Evolutionary conservation across 2,797 vertebrate genomes (phyloP), one percentile per base, ranked within the genome.

Genomic region (Mormyrus proboscirostris): DNA sequence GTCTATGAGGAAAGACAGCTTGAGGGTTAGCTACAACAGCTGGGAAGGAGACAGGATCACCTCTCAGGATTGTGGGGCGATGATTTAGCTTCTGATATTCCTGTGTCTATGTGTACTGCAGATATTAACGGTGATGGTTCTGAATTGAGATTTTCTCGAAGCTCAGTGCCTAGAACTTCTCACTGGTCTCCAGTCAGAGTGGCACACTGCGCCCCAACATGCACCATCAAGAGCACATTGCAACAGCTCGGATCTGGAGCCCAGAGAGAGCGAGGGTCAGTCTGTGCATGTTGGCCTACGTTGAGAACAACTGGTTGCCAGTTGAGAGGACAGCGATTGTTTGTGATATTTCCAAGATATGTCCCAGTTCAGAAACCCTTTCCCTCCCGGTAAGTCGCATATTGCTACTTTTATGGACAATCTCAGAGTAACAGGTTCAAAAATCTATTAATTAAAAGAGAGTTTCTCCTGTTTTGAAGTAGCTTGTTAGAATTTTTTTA

Each of bases 351-450:
- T 44, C 90, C 47, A 53, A 4, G 47, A 50, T 49, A 57, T 88
- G 7, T 38, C n/a, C 14, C 10, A 22, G 49, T 16, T 25, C 49
- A 38, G 55, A 89, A 8, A 51, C 65, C 51, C 84, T 88, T 73
- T 87, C 55, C 79, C 86, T 65, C 82, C 89, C 92, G 95, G 95
- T 96, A 93, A 93, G 85, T 89, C 51, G 57, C 33, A 87, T 50
- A 69, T 14, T 8, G 59, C 22, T 76, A 79, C 33, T 44, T 10
- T 38, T 9, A 7, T 65, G 12, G 7, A 14, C 6, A 53, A 38
- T 19, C 50, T 86, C 6, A 41, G 29, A 49, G 19, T 29, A 87
- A 38, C 16, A 6, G 8, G n/a, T 87, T 41, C 53, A 47, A 59
- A 25, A 55, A 10, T 3, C 22, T 65, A 41, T 62, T 59, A 62